Evolutionary conservation across 1,140 invertebrate genomes (phyloP), one percentile per base, ranked within the genome.

Genomic region (Rhagoletis zephyria): DNA sequence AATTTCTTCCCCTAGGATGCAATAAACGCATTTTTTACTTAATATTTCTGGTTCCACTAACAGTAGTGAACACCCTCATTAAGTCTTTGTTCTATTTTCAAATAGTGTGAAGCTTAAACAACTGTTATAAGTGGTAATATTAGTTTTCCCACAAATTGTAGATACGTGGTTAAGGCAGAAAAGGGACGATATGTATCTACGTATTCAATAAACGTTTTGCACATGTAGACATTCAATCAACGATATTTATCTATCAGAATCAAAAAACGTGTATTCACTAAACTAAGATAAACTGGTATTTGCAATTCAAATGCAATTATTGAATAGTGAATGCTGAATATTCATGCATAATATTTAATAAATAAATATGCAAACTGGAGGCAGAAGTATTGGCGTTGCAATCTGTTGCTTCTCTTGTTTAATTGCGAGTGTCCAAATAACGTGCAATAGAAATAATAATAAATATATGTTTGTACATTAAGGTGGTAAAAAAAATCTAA

Each of bases 231-330:
- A 63, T 63, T n/a, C 61, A 30, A 30, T 30, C 30, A 30, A 63
- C n/a, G 14, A n/a, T n/a, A 16, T 30, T 19, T 19, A 9, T 19
- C 63, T 10, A 56, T 56, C 51, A 56, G 5, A 56, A 56, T 56
- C 5, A 5, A 56, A 56, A 56, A 30, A 30, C 30, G 51, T 56
- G 5, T 56, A 56, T 56, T 10, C 51, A 56, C 5, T 56, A 56
- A 56, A 56, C 51, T 10, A 10, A 12, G 19, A 30, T 40, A 30
- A 19, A 67, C 0, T 67, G 9, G 12, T 40, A 67, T 67, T 67
- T 67, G 64, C 64, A 67, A 67, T 67, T 67, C 64, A 67, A 67
- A 67, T 67, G 64, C 64, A 67, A 42, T 67, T 67, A 67, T 67
- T 67, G 64, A 67, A 67, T 67, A 67, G 12, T 67, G 64, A 67